Evolutionary conservation across 1,140 invertebrate genomes (phyloP).

Genomic region (Neotoxoptera formosana): DNA sequence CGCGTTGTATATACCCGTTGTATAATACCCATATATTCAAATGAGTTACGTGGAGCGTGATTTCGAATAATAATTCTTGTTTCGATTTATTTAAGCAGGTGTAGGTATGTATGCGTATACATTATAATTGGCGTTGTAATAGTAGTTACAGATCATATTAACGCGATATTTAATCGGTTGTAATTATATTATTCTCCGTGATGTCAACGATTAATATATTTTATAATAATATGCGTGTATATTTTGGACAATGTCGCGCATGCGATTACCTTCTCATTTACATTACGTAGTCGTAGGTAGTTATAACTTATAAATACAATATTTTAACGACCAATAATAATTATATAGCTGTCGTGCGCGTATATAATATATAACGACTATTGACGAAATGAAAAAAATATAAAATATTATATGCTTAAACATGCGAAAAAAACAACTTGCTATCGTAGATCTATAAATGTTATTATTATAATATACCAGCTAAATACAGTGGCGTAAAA

Average conservation of each 20-base stretch:
- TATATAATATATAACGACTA: not conserved
- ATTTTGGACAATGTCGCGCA: not conserved
- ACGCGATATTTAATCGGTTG: not conserved
- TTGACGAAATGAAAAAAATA: not conserved
- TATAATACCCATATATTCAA: not conserved
- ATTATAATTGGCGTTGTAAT: not conserved
- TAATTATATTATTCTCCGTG: not conserved
- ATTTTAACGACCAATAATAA: not conserved
- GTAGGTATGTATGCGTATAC: not conserved
- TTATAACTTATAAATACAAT: not conserved
- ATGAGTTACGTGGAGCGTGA: not conserved
- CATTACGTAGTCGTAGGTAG: not conserved
- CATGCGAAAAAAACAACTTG: not conserved
- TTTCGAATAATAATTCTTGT: not conserved
- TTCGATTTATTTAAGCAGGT: not conserved
- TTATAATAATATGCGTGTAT: not conserved
- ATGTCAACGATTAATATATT: not conserved
- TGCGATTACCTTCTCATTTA: not conserved
- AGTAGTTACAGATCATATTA: not conserved
- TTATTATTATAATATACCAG: too few relatives aligned
- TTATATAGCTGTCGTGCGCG: not conserved
- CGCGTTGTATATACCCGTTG: too few relatives aligned
- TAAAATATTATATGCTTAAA: not conserved
- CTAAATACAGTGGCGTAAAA: not conserved
- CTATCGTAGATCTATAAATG: not conserved